Evolutionary conservation across 2,888 invertebrate species (phyloP), one percentile per base, ranked within the genome.

Genomic region (Malthinus flaveolus): DNA sequence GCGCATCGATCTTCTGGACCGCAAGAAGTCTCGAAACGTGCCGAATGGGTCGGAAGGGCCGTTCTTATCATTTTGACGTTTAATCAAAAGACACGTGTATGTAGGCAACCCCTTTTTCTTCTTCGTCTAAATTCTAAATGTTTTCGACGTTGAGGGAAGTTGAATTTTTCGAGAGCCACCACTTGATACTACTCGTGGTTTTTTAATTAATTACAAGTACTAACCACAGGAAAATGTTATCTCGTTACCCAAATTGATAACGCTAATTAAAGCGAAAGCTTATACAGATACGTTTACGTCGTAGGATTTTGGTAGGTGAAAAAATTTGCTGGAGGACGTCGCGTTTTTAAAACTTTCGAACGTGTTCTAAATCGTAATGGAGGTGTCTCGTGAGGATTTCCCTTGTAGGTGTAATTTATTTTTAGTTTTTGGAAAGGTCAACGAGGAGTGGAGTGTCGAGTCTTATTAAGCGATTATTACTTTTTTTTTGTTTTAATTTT

Each of bases 1-100:
- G 70, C 69, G 68, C 71, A 71, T 71, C 70, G 71, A 71, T 71
- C 71, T 65, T 66, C 63, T 61, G 56, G 58, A 56, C 51, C 56
- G 63, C 67, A 66, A 66, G 61, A 64, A 63, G 62, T 64, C 63
- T 62, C 68, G 68, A 65, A 59, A 51, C 59, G 56, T 49, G 58
- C 66, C 66, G 66, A 66, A 51, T 56, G 63, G 53, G 50, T 50
- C 52, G 51, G 37, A 49, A 49, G 44, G 45, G 51, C 42, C 45
- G 34, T 54, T 61, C 34, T 61, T 50, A 58, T 52, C 46, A 49
- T 42, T 45, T 49, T 53, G 46, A 53, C 48, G 58, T 54, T 53
- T 46, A 49, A 55, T 55, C 55, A 49, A 32, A 36, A 31, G 46
- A 44, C 52, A 52, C 52, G 52, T 52, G 52, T 44, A 46, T 32